Conservation (phyloP, 2,888 invertebrate species). For the Scaptomyza parva region DNA sequence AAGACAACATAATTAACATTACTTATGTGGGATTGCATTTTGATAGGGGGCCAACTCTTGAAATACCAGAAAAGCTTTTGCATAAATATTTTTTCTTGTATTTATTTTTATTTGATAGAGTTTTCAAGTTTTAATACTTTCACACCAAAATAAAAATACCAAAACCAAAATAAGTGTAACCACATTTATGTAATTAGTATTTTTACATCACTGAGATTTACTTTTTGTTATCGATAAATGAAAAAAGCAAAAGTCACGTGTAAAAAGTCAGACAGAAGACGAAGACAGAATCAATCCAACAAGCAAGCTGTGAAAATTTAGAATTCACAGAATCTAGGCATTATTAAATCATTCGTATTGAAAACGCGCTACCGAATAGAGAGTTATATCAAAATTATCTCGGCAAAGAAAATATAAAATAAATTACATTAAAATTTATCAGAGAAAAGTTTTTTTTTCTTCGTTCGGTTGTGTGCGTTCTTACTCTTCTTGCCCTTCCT, state of each 20-base stretch:
- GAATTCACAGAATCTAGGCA: not conserved
- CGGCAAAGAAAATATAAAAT: constrained; percentile 9
- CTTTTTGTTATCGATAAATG: constrained; percentile 6
- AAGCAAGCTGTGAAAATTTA: constrained; percentile 35
- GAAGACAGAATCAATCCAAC: not conserved
- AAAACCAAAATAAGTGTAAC: not conserved
- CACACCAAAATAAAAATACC: not conserved
- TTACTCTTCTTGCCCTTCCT: not conserved
- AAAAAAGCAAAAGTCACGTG: too few species aligned
- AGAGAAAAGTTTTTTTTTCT: not conserved
- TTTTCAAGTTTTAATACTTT: too few species aligned
- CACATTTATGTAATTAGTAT: not conserved
- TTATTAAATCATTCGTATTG: constrained; percentile 45
- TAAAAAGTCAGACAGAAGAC: too few species aligned
- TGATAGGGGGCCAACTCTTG: not conserved
- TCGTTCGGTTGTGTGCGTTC: not conserved
- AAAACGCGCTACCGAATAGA: constrained; percentile 50
- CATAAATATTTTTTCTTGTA: too few species aligned
- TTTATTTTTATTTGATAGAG: too few species aligned
- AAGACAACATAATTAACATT: not conserved
- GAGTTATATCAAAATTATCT: constrained; percentile 22
- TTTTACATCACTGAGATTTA: not conserved
- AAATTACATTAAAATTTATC: not conserved
- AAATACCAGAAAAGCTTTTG: not conserved
- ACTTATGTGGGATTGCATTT: not conserved